Evolutionary conservation across 2,113 vertebrate genomes (phyloP).

Genomic region (Cottus gobio): DNA sequence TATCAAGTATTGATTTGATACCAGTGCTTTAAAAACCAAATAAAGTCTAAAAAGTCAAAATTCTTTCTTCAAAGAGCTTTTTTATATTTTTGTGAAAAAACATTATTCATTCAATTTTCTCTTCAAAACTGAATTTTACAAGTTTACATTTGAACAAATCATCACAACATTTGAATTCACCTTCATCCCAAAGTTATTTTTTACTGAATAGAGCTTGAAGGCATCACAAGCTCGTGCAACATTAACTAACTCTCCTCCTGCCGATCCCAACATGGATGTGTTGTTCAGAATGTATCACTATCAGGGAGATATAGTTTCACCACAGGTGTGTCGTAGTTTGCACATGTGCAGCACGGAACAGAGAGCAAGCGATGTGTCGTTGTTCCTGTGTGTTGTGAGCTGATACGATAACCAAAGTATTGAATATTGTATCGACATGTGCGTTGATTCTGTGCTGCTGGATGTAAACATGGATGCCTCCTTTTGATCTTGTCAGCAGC

Average conservation of each 20-base stretch:
- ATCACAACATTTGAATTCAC: too few species aligned
- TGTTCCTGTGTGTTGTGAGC: not conserved
- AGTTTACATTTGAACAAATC: not conserved
- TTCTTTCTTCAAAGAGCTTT: too few species aligned
- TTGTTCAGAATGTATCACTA: not conserved
- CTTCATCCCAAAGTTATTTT: not conserved
- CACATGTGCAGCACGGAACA: not conserved
- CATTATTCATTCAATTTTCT: too few species aligned
- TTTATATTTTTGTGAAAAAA: too few species aligned
- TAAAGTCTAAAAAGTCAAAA: not conserved
- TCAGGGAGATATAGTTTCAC: not conserved
- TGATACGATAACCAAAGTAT: not conserved
- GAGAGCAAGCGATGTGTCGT: not conserved
- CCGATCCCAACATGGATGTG: not conserved
- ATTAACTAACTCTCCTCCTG: not conserved
- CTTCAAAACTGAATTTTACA: too few species aligned
- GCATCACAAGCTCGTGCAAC: not conserved
- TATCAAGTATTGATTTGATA: too few species aligned
- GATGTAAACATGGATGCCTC: conserved; percentile 53
- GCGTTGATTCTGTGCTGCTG: conserved; percentile 33
- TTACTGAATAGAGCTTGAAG: not conserved
- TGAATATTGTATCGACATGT: conserved; percentile 1
- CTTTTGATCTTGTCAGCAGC: conserved; percentile 17
- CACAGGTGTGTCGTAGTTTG: not conserved
- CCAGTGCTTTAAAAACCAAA: too few species aligned